Evolutionary conservation across 2,888 invertebrate species (phyloP).

Genomic region (Encarsia formosa): DNA sequence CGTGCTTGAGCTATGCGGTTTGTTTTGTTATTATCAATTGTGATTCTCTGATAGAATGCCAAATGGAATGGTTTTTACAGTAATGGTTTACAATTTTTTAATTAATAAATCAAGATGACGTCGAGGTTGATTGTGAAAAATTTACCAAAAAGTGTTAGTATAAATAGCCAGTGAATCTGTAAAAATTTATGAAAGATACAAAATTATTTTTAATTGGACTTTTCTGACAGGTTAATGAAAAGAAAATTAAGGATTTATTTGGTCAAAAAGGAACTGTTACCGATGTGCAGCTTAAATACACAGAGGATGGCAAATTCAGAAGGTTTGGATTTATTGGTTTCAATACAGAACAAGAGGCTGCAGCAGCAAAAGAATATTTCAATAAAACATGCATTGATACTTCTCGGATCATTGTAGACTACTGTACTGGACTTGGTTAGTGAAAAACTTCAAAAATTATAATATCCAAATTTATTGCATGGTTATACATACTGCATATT

Average conservation of each 20-base stretch:
- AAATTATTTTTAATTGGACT: not conserved
- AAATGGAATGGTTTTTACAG: too few relatives aligned
- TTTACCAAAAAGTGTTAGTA: constrained; percentile 77
- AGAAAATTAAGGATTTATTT: constrained; percentile 72
- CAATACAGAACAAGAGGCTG: constrained; percentile 74
- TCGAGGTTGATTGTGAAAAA: constrained; percentile 88
- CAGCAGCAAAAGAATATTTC: constrained; percentile 71
- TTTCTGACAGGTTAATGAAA: constrained; percentile 68
- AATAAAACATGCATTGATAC: constrained; percentile 83
- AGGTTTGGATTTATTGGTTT: constrained; percentile 93
- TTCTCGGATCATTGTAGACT: constrained; percentile 73
- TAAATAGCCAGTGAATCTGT: not conserved
- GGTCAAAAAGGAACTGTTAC: constrained; percentile 65
- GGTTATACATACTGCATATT: not conserved
- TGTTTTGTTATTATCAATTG: too few relatives aligned
- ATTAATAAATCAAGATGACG: too few relatives aligned
- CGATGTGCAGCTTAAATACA: constrained; percentile 90
- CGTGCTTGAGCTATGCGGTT: too few relatives aligned
- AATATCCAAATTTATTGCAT: not conserved
- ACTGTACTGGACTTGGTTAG: constrained; percentile 65
- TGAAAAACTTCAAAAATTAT: not conserved
- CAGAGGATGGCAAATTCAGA: constrained; percentile 85
- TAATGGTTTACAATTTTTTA: too few relatives aligned
- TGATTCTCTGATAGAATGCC: too few relatives aligned
- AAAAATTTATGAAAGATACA: not conserved